Base-by-base conservation (phyloP, 2,797 vertebrate genomes). In the Oophaga sylvatica region DNA sequence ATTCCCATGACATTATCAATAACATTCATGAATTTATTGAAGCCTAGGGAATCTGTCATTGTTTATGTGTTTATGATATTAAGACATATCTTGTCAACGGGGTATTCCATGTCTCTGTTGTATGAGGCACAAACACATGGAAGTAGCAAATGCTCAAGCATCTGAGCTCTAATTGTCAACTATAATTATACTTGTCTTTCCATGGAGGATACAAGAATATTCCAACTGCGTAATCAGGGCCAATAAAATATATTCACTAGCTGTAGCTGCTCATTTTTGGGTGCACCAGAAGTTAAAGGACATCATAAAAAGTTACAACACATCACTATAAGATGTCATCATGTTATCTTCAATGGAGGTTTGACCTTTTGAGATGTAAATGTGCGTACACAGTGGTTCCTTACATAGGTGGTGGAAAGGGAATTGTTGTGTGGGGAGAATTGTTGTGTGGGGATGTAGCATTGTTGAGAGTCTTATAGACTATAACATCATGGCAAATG, bases 111-210 rank as follows among this genome's bases (percentile, higher is more conserved):
- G 76, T 78, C 76, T 57, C 22, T 26, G 17, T 35, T 73, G 41
- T 15, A 77, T 53, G 22, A 59, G n/a, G 76, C n/a, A 78, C 76
- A 78, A 78, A 78, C 76, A 78, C 76, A 78, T 57, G 76, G 56
- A 78, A 78, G 57, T 78, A 78, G 76, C 76, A 78, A 78, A 78
- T 78, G 76, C 76, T 78, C 76, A 78, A 57, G 53, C 76, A 78
- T 78, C 53, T 78, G 53, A 17, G 76, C 22, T 76, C 73, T 78
- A 78, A 57, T 78, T 78, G 53, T 59, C 17, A 26, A n/a, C n/a
- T 78, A 31, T 57, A 57, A 78, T 78, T 78, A 78, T 78, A 78
- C 20, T 17, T 59, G 29, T 59, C 10, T 77, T 56, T 59, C 45
- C 6, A 78, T 57, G 53, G n/a, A 53, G 26, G 19, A 59, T 57